Evolutionary conservation across 2,797 vertebrate species (phyloP), one percentile per base, ranked within the genome.

Genomic region (Nasua narica): DNA sequence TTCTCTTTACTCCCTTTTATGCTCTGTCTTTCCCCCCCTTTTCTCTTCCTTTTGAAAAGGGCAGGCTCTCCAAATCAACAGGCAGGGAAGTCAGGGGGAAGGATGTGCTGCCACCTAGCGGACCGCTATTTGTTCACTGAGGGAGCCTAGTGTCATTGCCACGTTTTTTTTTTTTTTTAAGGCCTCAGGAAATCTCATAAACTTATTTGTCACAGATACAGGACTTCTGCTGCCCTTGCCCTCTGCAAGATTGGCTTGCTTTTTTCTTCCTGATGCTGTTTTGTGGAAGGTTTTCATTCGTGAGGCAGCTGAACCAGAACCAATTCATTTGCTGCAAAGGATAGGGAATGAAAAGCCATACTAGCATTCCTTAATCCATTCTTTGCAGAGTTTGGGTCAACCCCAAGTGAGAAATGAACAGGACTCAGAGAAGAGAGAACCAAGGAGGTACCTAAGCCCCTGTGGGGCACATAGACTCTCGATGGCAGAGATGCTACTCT

Each of bases 61-160:
- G 7, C 15, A 58, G 35, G 32, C 4, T 7, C 27, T 27, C 27
- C 52, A 19, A 9, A 15, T 4, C 15, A 35, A n/a, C 23, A 19
- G 37, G 19, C 46, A 29, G 23, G 23, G 43, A 35, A 74, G 43
- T 8, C 29, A 56, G 62, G 25, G 29, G 13, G 79, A 23, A 93
- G 35, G 35, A 9, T 48, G 27, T 91, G 88, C 91, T 93, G 91
- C 92, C 96, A 95, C 69, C 97, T 96, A 58, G 90, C 0, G 56
- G 77, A 65, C 14, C 0, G 9, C 5, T 35, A 0, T 46, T 21
- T 56, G 56, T 65, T 84, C 13, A 52, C 48, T 6, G 56, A 89
- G 40, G 23, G 50, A 40, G 18, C 2, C 5, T 5, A 5, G 8
- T 12, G 16, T 43, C 4, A 0, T 35, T 52, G 58, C 5, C 65